These are phyloP conservation scores for Trissolcus basalis DNA, from an alignment of 1,140 invertebrate species.

Conservation along the genomic window DNA sequence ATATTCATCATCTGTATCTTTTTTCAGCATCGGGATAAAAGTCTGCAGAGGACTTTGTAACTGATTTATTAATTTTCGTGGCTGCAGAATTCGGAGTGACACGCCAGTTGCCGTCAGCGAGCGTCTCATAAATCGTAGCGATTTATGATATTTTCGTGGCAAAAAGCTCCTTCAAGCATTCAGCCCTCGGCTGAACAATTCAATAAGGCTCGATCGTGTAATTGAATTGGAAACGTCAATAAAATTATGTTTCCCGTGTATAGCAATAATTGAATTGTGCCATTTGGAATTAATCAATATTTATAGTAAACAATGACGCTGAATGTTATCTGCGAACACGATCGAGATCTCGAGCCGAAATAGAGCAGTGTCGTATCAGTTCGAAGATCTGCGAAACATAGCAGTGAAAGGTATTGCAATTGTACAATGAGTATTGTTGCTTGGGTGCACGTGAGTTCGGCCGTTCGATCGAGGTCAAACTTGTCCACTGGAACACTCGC, in stretches of 20 bases:
- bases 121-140: slow-evolving; percentile 22
- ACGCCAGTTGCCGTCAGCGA: too few relatives aligned
- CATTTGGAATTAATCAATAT: slow-evolving; percentile 56
- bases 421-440: slow-evolving; percentile 65
- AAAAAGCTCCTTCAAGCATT: neutral
- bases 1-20: slow-evolving; percentile 32
- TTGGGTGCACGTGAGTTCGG: slow-evolving; percentile 57
- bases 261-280: slow-evolving; percentile 56
- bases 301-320: slow-evolving; percentile 56
- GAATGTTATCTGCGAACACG: slow-evolving; percentile 51
- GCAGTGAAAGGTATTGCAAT: slow-evolving; percentile 58
- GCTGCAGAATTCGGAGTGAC: slow-evolving; percentile 12
- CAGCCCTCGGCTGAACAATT: slow-evolving; percentile 13
- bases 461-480: slow-evolving; percentile 55
- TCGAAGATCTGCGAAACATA: slow-evolving; percentile 54
- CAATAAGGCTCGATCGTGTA: slow-evolving; percentile 33
- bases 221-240: slow-evolving; percentile 52
- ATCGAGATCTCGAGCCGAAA: slow-evolving; percentile 53
- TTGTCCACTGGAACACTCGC: slow-evolving; percentile 38
- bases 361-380: slow-evolving; percentile 46
- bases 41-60: slow-evolving; percentile 23
- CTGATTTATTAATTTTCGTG: slow-evolving; percentile 47
- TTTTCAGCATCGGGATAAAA: slow-evolving; percentile 22
- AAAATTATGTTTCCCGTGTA: slow-evolving; percentile 52
- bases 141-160: slow-evolving; percentile 28